phyloP scores from a whole-genome alignment of 2,797 vertebrate species.

The Manis pentadactyla region DNA sequence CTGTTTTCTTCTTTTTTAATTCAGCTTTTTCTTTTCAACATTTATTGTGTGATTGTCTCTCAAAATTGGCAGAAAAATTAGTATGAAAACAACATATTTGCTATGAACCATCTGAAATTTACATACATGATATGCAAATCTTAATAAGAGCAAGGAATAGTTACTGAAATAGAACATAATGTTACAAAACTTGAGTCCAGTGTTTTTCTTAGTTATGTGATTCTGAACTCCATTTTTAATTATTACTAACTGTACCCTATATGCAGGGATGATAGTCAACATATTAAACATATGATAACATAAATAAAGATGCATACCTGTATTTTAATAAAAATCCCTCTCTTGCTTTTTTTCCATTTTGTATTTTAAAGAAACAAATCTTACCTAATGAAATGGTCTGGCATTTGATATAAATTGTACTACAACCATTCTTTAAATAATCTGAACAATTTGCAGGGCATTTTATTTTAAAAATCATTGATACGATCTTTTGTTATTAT shows the following conservation, averaged over 20 bases:
- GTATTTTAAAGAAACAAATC: not conserved
- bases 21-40: constrained; percentile 9
- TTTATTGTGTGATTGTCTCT: not conserved
- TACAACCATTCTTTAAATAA: not conserved
- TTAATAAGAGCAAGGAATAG: not conserved
- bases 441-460: not conserved
- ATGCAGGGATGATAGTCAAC: not conserved
- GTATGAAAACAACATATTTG: constrained; percentile 2
- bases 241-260: not conserved
- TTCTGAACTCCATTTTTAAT: not conserved
- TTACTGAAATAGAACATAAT: not conserved
- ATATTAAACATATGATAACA: not conserved
- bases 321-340: not conserved
- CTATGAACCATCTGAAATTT: not conserved
- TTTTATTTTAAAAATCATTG: constrained; percentile 13
- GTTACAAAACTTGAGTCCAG: not conserved
- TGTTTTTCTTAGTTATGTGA: not conserved
- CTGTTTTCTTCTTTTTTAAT: not conserved
- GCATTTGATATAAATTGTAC: not conserved
- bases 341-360: not conserved
- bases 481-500: not conserved
- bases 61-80: not conserved
- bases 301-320: not conserved
- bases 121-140: not conserved
- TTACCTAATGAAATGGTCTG: not conserved